Evolutionary conservation across 2,113 vertebrate species (phyloP), one percentile per base, ranked within the genome.

Genomic region (Circaetus gallicus): DNA sequence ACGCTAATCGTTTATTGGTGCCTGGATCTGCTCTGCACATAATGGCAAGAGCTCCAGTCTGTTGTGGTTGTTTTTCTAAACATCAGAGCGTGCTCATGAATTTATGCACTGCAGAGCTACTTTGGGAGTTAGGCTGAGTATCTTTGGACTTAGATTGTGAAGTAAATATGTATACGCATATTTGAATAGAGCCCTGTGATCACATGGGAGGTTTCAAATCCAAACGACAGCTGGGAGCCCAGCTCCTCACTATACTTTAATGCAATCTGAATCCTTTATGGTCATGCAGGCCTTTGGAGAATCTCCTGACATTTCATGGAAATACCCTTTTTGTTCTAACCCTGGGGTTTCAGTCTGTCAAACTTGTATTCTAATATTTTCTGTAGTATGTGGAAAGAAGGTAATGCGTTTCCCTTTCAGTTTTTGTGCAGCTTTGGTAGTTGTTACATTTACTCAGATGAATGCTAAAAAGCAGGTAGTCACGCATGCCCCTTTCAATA

Each of bases 1-100:
- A 15, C 9, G 5, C 32, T 52, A 29, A 63, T 52, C 0, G 0
- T 81, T 63, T 25, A 52, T 11, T 0, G 6, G 56, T 34, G 22
- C 36, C 43, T 73, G 61, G 29, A 40, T 81, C 61, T 63, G 8
- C 34, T 84, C 52, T n/a, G 26, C 2, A 7, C 9, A 10, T 47
- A 52, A 55, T 16, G 34, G 31, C 0, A 3, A 76, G 34, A 78
- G 4, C 52, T 84, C 7, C 22, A 31, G 31, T 40, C 40, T 70
- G 11, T 25, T 81, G 15, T 31, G 22, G 38, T 7, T 34, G 32
- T 52, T 82, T 59, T 77, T 52, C 53, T 38, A 31, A 92, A 49
- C 17, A n/a, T 20, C 29, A 36, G 42, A 28, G 24, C 4, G 1
- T 9, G 6, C 45, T 72, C 12, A 20, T 56, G 24, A 72, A n/a